Conservation (phyloP, 2,888 invertebrate genomes). For the Meandrusa payeni region DNA sequence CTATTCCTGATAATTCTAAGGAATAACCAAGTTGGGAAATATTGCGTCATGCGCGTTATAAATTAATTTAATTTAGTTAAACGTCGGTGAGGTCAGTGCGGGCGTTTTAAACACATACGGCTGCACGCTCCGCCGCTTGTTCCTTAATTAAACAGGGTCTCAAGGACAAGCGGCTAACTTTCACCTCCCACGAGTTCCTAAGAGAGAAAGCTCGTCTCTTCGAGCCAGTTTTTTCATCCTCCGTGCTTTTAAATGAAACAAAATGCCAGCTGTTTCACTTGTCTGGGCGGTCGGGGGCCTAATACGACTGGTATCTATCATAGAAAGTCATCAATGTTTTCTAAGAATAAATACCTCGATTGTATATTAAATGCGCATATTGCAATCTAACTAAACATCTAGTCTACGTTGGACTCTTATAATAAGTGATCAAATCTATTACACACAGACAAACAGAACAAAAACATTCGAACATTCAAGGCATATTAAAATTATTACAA, state of each 20-base stretch:
- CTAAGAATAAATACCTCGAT: conserved; percentile 6
- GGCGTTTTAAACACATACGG: conserved; percentile 8
- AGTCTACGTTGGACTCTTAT: too few species aligned
- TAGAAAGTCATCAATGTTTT: conserved; percentile 16
- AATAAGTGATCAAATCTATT: too few species aligned
- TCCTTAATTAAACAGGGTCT: conserved; percentile 47
- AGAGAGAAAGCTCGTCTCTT: conserved; percentile 57
- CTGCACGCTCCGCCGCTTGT: conserved; percentile 36
- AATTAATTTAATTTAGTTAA: conserved; percentile 6
- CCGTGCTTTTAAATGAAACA: conserved; percentile 40
- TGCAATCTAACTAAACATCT: too few species aligned
- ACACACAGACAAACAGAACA: too few species aligned
- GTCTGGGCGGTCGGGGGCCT: conserved; percentile 7
- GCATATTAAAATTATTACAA: too few species aligned
- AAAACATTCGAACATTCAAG: too few species aligned
- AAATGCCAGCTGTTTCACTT: conserved; percentile 27
- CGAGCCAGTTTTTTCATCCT: conserved; percentile 47
- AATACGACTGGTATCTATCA: conserved; percentile 14
- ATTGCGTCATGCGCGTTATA: too few species aligned
- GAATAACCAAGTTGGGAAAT: too few species aligned
- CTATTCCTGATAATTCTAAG: too few species aligned
- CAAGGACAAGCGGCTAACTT: conserved; percentile 65
- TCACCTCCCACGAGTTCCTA: conserved; percentile 62
- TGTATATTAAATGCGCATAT: too few species aligned
- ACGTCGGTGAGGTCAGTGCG: neutral